phyloP scores from a whole-genome alignment of 2,888 invertebrate genomes.

The Dolomedes plantarius region DNA sequence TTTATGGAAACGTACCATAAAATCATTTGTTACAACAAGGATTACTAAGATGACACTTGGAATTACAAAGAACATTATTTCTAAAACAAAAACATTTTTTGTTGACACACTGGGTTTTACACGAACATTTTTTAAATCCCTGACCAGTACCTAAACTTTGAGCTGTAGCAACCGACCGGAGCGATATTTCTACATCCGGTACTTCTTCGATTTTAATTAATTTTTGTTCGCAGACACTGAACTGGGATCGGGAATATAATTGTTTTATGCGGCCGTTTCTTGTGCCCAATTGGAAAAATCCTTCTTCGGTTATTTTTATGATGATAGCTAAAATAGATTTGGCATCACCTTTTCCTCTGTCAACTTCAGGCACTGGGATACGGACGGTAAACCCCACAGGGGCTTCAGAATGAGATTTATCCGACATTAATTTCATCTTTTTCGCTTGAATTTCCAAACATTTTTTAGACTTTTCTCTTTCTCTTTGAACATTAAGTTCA shows the following conservation, averaged over 20 bases:
- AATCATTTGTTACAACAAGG: constrained; percentile 47
- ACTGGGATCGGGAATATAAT: constrained; percentile 10
- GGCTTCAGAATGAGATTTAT: no score
- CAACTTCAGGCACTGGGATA: constrained; percentile 57
- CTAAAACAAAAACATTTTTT: constrained; percentile 41
- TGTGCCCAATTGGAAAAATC: no score
- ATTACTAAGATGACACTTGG: no score
- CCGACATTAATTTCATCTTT: no score
- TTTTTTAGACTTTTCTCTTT: no score
- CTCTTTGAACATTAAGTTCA: no score
- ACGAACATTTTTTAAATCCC: constrained; percentile 51
- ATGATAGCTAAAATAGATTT: constrained; percentile 63
- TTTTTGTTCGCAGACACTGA: constrained; percentile 23
- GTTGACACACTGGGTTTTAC: constrained; percentile 55
- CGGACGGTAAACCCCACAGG: constrained; percentile 43
- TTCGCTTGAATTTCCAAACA: no score
- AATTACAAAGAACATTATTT: no score
- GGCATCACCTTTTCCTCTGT: constrained; percentile 57
- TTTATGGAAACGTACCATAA: constrained; percentile 57
- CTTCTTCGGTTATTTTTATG: constrained; percentile 61
- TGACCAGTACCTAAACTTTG: constrained; percentile 53
- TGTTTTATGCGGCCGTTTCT: constrained; percentile 10
- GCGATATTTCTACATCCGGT: constrained; percentile 18
- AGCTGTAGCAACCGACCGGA: constrained; percentile 55
- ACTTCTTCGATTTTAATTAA: constrained; percentile 17